Evolutionary conservation across 64 coral and sea anemone genomes (phyloP).

Genomic region (Cladopsammia gracilis): DNA sequence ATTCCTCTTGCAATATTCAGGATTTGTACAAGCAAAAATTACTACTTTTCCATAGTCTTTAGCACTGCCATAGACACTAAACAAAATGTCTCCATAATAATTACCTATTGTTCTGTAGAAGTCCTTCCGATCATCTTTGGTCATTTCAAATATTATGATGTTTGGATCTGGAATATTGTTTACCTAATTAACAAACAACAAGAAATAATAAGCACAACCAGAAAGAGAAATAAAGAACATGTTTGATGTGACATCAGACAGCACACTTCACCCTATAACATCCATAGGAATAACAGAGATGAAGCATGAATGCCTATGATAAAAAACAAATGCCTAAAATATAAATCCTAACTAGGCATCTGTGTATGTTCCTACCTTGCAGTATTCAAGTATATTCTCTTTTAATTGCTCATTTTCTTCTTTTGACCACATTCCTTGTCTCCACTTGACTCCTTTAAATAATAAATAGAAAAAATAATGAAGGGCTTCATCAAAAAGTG

Average conservation of each 20-base stretch:
- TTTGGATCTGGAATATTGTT: constrained; percentile 94
- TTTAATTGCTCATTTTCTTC: constrained; percentile 93
- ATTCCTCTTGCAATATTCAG: no score
- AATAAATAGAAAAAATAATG: neutral
- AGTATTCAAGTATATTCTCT: constrained; percentile 94
- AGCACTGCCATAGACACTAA: no score
- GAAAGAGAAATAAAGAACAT: neutral
- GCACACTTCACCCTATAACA: no score
- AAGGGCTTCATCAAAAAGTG: neutral
- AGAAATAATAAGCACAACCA: neutral
- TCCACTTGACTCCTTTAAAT: constrained; percentile 91
- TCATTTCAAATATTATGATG: constrained; percentile 95
- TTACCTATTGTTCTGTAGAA: constrained; percentile 98
- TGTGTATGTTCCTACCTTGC: constrained; percentile 53
- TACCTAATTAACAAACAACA: constrained; percentile 47
- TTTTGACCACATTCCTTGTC: constrained; percentile 99
- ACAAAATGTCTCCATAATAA: no score
- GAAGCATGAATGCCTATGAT: no score
- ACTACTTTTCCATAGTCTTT: no score
- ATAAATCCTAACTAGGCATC: no score
- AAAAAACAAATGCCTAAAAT: no score
- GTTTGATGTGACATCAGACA: neutral
- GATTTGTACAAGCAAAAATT: no score
- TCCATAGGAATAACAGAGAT: no score
- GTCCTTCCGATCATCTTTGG: constrained; percentile 96